Evolutionary conservation across 2,113 vertebrate species (phyloP), one percentile per base, ranked within the genome.

Genomic region (Marmota monax): DNA sequence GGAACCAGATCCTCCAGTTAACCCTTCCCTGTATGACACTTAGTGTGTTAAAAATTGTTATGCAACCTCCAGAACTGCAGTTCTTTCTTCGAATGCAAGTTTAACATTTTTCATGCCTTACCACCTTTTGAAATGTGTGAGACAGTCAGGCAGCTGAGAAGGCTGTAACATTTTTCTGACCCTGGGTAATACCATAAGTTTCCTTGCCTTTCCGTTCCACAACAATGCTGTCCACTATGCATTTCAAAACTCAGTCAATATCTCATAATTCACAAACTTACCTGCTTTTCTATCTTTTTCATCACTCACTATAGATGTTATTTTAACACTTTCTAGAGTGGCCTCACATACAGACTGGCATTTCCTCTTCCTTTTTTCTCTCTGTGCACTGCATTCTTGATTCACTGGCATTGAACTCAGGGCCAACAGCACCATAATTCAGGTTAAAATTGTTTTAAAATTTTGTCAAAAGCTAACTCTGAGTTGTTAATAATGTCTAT

Each of bases 121-220:
- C 7, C 58, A 39, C 34, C 61, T 86, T 78, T 87, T 90, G 45
- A 84, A 95, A 87, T 90, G 27, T 78, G 76, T 51, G 48, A 76
- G 18, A 45, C 22, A 92, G n/a, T 12, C 84, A 78, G 74, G 27
- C 78, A 61, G 39, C 82, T 63, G n/a, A 92, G 56, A 92, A 80
- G 20, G 23, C n/a, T 23, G 90, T 67, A 11, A 67, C 27, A 27
- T 78, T 85, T 79, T 82, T n/a, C 51, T 88, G 48, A 80, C 32
- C 37, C 27, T 88, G 32, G 56, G 73, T n/a, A 65, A 88, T 34
- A 53, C 16, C 9, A 69, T 84, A 93, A 56, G 91, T 80, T 77
- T 73, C 23, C 88, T 89, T 82, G 78, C 27, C 51, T 88, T 96
- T 87, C 45, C 45, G 53, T 61, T 63, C 88, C 37, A 17, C 69